Percentiles rank a stretch among this genome's conserved stretches.
phyloP scores from a whole-genome alignment of 2,888 invertebrate species.

The Cyrtodaria siliqua region DNA sequence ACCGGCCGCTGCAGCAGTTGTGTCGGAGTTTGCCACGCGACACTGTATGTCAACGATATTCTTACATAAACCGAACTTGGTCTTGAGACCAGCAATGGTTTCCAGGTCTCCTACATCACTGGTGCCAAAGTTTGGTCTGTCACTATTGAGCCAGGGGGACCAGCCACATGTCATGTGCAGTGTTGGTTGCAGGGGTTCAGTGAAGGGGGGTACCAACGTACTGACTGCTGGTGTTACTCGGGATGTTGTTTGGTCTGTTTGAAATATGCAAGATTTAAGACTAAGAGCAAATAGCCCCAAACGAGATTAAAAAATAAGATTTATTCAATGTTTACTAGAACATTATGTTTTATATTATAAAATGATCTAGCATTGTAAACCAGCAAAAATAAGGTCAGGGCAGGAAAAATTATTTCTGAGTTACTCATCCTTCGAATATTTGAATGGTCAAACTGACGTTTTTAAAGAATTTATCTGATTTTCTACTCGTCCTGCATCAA shows the following conservation, averaged over 20 bases:
- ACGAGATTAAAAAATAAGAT: too few species aligned
- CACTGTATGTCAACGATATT: constrained; percentile 72
- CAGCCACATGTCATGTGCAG: constrained; percentile 69
- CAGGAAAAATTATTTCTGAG: too few species aligned
- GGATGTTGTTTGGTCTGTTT: constrained; percentile 6
- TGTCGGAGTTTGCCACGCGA: constrained; percentile 69
- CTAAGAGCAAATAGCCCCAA: too few species aligned
- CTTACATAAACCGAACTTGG: constrained; percentile 73
- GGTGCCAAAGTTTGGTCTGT: constrained; percentile 67
- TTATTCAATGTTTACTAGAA: too few species aligned
- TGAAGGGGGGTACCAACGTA: constrained; percentile 21
- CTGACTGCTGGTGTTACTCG: constrained; percentile 55
- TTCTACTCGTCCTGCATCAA: too few species aligned
- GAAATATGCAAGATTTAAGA: too few species aligned
- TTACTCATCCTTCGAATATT: too few species aligned
- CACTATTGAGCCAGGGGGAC: constrained; percentile 77
- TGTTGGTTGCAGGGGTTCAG: constrained; percentile 34
- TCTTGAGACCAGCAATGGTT: constrained; percentile 66
- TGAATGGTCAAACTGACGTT: too few species aligned
- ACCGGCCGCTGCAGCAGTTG: constrained; percentile 64
- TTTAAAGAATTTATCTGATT: too few species aligned
- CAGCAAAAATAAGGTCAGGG: too few species aligned
- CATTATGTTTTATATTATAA: too few species aligned
- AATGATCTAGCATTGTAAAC: too few species aligned
- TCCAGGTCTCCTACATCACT: constrained; percentile 73